Base-by-base conservation (phyloP, 2,797 vertebrate genomes). In the Otolemur crassicaudatus region DNA sequence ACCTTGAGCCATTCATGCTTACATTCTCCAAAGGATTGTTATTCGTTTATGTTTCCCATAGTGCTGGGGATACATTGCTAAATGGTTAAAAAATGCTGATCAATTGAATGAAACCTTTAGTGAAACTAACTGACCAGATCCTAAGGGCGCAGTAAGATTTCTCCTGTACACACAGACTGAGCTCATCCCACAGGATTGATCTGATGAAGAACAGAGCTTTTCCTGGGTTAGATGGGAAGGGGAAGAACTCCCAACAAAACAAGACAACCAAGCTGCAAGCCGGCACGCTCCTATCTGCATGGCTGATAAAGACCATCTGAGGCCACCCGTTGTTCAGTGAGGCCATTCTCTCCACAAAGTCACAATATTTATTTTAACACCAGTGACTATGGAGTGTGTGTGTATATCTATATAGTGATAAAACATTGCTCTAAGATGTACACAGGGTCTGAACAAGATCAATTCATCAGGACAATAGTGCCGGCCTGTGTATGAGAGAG, bases 291-390 rank as follows among this genome's bases (percentile, higher is more conserved):
- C 95, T 96, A 94, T 97, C 95, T 95, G 60, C 34, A 10, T 31
- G 84, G 46, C 94, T 97, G 96, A 96, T 97, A 97, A 96, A 91
- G 94, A 79, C 95, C 92, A 94, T 97, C 84, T 96, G 95, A 97
- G 90, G 96, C 90, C 1, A 16, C 89, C 92, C 80, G 76, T 56
- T 92, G 60, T 14, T 79, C 61, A 60, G 90, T 12, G 49, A 95
- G 90, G 97, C 94, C 92, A 84, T 94, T 97, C 97, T 96, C 93
- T 97, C 92, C 53, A 79, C 88, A 87, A 97, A 98, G 97, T 97
- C 97, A 98, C 98, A 98, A 98, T 97, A 98, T 97, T 98, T 98
- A 97, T 96, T 93, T 97, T 97, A 97, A 94, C 96, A 92, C 97
- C 96, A 97, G 92, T 86, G 96, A 96, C 79, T 94, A 97, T 80